Percentiles rank a stretch among this genome's conserved stretches.
Conservation (phyloP, 2,797 vertebrate species). For the Pantherophis alleghaniensis region DNA sequence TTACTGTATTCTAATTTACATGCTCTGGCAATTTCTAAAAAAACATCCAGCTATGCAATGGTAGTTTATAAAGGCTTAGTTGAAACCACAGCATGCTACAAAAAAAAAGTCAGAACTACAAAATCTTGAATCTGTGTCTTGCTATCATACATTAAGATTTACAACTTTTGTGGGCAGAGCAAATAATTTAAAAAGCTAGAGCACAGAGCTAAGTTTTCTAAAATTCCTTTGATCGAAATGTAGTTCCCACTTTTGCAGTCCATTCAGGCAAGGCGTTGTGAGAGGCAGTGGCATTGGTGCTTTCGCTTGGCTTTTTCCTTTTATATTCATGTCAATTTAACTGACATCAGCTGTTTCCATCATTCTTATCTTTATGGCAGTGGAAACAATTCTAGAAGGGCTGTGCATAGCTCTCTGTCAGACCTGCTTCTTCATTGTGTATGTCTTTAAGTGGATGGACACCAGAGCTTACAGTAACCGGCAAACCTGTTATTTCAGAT, state of each 20-base stretch:
- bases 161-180: constrained; percentile 57
- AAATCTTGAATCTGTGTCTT: constrained; percentile 60
- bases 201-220: constrained; percentile 53
- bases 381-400: not conserved
- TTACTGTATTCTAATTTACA: constrained; percentile 49
- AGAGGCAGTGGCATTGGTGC: constrained; percentile 9
- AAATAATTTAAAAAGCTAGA: constrained; percentile 31
- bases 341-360: constrained; percentile 8
- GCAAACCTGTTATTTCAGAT: not conserved
- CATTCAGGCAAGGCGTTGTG: constrained; percentile 32
- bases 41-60: constrained; percentile 41
- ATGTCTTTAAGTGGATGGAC: not conserved
- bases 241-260: constrained; percentile 51
- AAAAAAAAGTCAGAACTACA: constrained; percentile 13
- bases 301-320: not conserved
- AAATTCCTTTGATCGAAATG: constrained; percentile 52
- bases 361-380: constrained; percentile 32
- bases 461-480: not conserved
- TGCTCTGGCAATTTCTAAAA: constrained; percentile 47
- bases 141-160: constrained; percentile 52
- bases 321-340: not conserved
- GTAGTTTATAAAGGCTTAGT: constrained; percentile 56
- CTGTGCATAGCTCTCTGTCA: not conserved
- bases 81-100: constrained; percentile 49
- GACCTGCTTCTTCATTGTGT: not conserved